Base-by-base conservation (phyloP, 2,113 vertebrate genomes). In the Elaphurus davidianus region DNA sequence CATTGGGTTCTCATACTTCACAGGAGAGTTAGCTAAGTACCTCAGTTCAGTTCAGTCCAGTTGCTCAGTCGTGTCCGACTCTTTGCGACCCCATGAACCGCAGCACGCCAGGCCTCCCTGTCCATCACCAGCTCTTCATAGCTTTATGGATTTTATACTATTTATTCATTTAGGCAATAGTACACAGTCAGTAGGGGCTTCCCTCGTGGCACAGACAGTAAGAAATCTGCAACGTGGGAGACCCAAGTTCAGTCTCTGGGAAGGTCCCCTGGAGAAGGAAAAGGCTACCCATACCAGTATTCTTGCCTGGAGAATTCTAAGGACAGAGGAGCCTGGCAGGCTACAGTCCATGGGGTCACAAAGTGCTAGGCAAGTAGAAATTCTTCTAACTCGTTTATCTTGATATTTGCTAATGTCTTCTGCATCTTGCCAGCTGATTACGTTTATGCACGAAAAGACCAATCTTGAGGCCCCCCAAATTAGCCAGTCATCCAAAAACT, bases 301-400 rank as follows among this genome's bases (percentile, higher is more conserved):
- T 71, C n/a, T 21, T 71, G 64, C 64, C 64, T 71, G 19, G 9
- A 36, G 19, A 71, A 71, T 36, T 36, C 64, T 8, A 71, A 21
- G 64, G 64, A 71, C n/a, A 36, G 17, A 71, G 64, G n/a, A 36
- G n/a, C n/a, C 17, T 71, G n/a, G 64, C 0, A 1, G 17, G 17
- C 64, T 36, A 71, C 2, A 21, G n/a, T 36, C 64, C 64, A 71
- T 0, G 0, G 17, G 64, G 64, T 67, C 9, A 19, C n/a, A 71
- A 71, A 71, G n/a, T 21, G 36, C 11, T 4, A 17, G 17, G 4
- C n/a, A 71, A 71, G n/a, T 71, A n/a, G 27, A 78, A 87, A 76
- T 50, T 93, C 36, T 97, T 96, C 43, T 60, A 71, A 52, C 33
- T 84, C 17, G 57, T 89, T 97, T 52, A 96, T 83, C 25, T 84